Evolutionary conservation across 92 coral and sea anemone genomes (phyloP).

Genomic region (Paragorgia papillata): DNA sequence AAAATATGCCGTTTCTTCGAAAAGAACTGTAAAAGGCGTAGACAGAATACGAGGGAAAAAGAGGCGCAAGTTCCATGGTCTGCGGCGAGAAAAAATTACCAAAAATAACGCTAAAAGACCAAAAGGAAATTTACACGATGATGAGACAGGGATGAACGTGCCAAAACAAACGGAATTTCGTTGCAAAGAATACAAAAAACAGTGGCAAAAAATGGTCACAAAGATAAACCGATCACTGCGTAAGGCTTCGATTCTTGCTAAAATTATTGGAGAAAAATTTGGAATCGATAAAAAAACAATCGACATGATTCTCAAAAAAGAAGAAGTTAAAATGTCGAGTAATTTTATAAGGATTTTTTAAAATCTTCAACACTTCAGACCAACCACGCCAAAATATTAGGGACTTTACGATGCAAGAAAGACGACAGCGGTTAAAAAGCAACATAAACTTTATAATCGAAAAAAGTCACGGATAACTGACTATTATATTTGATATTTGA

Average conservation of each 20-base stretch:
- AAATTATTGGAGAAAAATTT: slow-evolving; percentile 77
- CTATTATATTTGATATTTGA: too few relatives aligned
- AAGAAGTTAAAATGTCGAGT: slow-evolving; percentile 11
- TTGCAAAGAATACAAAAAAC: slow-evolving; percentile 71
- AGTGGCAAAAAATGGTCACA: slow-evolving; percentile 68
- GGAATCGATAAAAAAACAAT: slow-evolving; percentile 72
- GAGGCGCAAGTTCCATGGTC: neutral
- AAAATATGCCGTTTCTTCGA: too few relatives aligned
- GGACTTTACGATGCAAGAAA: too few relatives aligned
- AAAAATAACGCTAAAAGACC: neutral
- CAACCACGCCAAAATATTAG: too few relatives aligned
- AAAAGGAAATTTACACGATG: neutral
- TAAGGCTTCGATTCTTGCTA: slow-evolving; percentile 74
- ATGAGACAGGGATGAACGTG: neutral
- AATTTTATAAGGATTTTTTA: neutral
- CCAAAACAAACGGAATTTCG: slow-evolving; percentile 47
- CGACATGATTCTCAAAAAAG: slow-evolving; percentile 47
- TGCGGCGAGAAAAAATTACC: neutral
- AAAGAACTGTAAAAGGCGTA: neutral
- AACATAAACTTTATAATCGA: too few relatives aligned
- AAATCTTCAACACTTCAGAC: too few relatives aligned
- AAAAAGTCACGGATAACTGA: too few relatives aligned
- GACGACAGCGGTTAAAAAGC: too few relatives aligned
- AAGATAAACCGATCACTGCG: slow-evolving; percentile 75
- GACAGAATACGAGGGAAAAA: slow-evolving; percentile 5